Base-by-base conservation (phyloP, 2,797 vertebrate genomes). In the Heterohyrax brucei region DNA sequence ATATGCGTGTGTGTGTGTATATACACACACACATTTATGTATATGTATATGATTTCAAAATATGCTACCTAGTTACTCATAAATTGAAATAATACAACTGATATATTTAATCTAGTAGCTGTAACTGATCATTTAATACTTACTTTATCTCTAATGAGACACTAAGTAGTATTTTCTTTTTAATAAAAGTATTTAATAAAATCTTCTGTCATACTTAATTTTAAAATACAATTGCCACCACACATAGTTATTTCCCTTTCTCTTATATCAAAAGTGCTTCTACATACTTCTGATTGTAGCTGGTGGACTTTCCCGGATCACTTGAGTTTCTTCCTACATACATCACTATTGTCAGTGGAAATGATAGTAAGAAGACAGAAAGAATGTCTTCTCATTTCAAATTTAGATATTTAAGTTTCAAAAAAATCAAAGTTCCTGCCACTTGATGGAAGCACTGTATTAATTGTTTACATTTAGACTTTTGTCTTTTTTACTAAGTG, bases 341-440 rank as follows among this genome's bases (percentile, higher is more conserved):
- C 1, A 77, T 92, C 39, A 84, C 21, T 2, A 62, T 88, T 87
- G 68, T 92, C 50, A 87, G 50, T 48, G 72, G 81, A 89, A 93
- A 81, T 16, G 3, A 39, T 39, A 39, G 39, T 39, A 39, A 39
- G 39, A 10, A 84, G 16, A 28, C 2, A 46, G 10, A 33, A 62
- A 79, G 59, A 95, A 91, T 59, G 46, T 7, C 61, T 87, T 44
- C 48, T 87, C n/a, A 53, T 86, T 28, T 72, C 84, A 62, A 75
- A 75, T 50, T 81, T 84, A n/a, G 6, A 96, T 83, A 92, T 19
- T 22, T 75, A 6, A 78, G 9, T 92, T 95, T 88, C 12, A 59
- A 70, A 93, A 70, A 93, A 84, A 82, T 79, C 70, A 76, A 94
- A 95, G 44, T 18, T 33, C 14, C 30, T 90, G 24, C 62, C 64